phyloP scores from a whole-genome alignment of 2,888 invertebrate species.

The Drosophila flavopinicola region DNA sequence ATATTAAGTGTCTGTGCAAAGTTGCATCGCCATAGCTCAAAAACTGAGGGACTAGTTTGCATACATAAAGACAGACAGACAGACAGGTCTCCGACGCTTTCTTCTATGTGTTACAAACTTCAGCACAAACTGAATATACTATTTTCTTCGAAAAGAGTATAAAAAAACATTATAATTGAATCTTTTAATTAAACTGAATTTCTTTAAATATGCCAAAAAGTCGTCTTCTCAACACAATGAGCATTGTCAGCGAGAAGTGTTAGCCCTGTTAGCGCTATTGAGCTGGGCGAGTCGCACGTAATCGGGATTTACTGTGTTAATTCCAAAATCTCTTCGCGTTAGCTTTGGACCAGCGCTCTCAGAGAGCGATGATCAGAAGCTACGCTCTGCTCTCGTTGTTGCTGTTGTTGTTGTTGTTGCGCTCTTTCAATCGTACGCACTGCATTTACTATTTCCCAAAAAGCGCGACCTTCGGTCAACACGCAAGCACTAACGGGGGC shows the following conservation, averaged over 20 bases:
- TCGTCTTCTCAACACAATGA: neutral
- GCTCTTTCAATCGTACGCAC: neutral
- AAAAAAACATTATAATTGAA: too few species aligned
- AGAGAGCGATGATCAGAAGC: conserved; percentile 15
- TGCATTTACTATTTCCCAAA: conserved; percentile 8
- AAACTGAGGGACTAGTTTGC: too few species aligned
- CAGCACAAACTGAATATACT: too few species aligned
- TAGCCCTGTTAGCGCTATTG: conserved; percentile 4
- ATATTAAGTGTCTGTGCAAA: too few species aligned
- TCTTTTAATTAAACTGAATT: too few species aligned
- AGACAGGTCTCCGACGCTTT: too few species aligned
- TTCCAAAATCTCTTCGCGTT: neutral
- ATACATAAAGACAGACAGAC: too few species aligned
- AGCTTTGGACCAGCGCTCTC: conserved; percentile 2
- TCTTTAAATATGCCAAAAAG: too few species aligned
- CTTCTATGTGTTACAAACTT: too few species aligned
- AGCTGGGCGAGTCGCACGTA: too few species aligned
- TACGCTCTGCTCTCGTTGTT: neutral
- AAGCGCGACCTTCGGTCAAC: conserved; percentile 10
- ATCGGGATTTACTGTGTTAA: conserved; percentile 8
- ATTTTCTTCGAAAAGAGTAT: too few species aligned
- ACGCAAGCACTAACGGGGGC: neutral
- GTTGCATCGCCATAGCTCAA: too few species aligned
- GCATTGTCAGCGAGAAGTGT: neutral
- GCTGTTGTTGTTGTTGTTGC: neutral